A percentile compares a stretch with the other conserved stretches of the same genome.
phyloP scores from a whole-genome alignment of 2,797 vertebrate genomes.

The Phylloscopus collybita region DNA sequence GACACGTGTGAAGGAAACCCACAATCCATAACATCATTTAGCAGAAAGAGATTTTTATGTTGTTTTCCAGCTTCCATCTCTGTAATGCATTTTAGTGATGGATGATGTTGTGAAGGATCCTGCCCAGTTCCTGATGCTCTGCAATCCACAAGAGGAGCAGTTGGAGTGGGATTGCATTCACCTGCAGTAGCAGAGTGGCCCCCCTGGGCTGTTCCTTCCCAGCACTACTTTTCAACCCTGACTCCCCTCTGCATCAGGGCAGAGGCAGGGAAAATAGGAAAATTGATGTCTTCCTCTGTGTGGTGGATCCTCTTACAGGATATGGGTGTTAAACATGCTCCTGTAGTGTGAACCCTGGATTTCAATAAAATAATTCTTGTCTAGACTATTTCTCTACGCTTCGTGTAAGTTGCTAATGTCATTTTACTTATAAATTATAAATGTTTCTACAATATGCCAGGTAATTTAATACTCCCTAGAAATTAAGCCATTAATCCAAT shows the following conservation, averaged over 20 bases:
- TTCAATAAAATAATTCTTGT: background rate
- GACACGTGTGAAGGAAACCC: slow-evolving; percentile 4
- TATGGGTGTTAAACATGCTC: background rate
- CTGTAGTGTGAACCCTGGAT: background rate
- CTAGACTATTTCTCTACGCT: background rate
- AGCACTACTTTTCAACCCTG: background rate
- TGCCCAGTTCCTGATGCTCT: background rate
- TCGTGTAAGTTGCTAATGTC: background rate
- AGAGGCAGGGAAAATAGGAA: background rate
- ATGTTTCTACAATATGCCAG: background rate
- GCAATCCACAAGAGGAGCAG: background rate
- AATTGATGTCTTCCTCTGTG: background rate
- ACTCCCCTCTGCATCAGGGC: background rate
- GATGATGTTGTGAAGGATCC: background rate
- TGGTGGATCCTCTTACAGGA: background rate
- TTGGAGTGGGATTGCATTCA: background rate
- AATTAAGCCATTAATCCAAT: slow-evolving; percentile 37
- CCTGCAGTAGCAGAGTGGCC: background rate
- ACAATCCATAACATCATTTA: background rate
- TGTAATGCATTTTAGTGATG: background rate
- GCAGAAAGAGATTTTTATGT: slow-evolving; percentile 20
- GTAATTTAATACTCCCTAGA: slow-evolving; percentile 4
- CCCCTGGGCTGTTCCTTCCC: background rate
- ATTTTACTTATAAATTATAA: slow-evolving; percentile 17
- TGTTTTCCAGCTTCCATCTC: slow-evolving; percentile 2